These are phyloP conservation scores for Connochaetes taurinus DNA, from an alignment of 2,113 vertebrate genomes.

Conservation along the genomic window DNA sequence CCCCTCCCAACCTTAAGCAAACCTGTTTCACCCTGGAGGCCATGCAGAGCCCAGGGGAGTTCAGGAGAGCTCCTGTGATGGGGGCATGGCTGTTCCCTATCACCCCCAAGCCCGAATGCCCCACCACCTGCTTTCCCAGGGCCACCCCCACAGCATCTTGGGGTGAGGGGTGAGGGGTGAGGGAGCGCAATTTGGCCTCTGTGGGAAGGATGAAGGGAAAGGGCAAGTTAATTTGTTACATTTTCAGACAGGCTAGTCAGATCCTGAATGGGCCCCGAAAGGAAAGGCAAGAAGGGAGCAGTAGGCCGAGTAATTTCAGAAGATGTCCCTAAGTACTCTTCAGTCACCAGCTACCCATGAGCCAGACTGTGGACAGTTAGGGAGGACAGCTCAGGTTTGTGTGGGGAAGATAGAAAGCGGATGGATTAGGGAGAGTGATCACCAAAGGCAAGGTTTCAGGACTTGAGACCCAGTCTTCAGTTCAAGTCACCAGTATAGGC, in stretches of 20 bases:
- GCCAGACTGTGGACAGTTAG: not conserved
- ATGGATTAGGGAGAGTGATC: not conserved
- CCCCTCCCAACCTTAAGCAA: slow-evolving; percentile 77
- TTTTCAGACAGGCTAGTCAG: not conserved
- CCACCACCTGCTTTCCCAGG: slow-evolving; percentile 61
- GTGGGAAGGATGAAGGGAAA: not conserved
- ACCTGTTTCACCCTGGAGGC: slow-evolving; percentile 62
- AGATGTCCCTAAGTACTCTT: not conserved
- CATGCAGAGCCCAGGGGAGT: not conserved
- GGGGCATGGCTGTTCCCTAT: not conserved
- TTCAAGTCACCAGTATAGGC: not conserved
- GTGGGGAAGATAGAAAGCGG: not conserved
- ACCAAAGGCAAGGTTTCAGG: not conserved
- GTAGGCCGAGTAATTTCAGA: not conserved
- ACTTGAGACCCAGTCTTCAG: not conserved
- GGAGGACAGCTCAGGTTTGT: not conserved
- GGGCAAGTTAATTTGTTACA: slow-evolving; percentile 29
- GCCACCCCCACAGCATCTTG: slow-evolving; percentile 17
- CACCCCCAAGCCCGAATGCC: slow-evolving; percentile 18
- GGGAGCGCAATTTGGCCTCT: not conserved
- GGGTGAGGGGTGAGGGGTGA: slow-evolving; percentile 16
- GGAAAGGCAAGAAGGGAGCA: not conserved
- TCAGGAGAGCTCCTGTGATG: not conserved
- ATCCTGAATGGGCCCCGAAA: not conserved
- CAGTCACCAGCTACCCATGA: not conserved